Base-by-base conservation (phyloP, 2,797 vertebrate genomes). In the Protonibea diacanthus region DNA sequence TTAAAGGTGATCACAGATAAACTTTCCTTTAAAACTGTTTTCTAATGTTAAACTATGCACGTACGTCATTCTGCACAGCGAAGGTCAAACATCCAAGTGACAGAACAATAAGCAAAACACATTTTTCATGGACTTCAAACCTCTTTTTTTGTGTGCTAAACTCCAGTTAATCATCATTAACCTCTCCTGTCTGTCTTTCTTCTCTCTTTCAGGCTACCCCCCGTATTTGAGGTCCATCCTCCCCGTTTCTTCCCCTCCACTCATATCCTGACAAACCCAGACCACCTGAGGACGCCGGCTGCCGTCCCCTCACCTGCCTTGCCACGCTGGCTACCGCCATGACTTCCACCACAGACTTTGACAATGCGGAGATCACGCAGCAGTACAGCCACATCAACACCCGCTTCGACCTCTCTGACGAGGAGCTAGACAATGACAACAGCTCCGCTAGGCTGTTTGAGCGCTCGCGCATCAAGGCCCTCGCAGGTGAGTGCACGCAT, bases 391-490 rank as follows among this genome's bases (percentile, higher is more conserved):
- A 92, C 87, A 92, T 97, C 95, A 98, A 97, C 80, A 95, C 95
- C 23, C 97, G 97, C 88, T 99, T 98, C 86, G 96, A 97, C 0
- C 92, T 96, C 53, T 92, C 89, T 0, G 97, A 97, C 0, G 97
- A 97, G 74, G 98, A 99, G 64, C 94, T 99, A 68, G 98, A 99
- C 95, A 98, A 99, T 1, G 98, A 99, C 95, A 97, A 98, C 95
- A 96, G 97, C 96, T 98, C 98, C 0, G 98, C 97, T 0, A 91
- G 98, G 70, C 96, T 98, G 57, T 99, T 99, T 1, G 98, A 99
- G 90, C 96, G 98, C 87, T 99, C 98, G 48, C 97, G 98, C 93
- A 99, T 99, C 95, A 99, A 99, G 94, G 97, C 98, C 55, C 95
- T 99, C 56, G 98, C 98, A 96, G 98, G 98, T 99, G 93, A 82